Base-by-base conservation (phyloP, 2,888 invertebrate species). In the Conistra vaccinii region DNA sequence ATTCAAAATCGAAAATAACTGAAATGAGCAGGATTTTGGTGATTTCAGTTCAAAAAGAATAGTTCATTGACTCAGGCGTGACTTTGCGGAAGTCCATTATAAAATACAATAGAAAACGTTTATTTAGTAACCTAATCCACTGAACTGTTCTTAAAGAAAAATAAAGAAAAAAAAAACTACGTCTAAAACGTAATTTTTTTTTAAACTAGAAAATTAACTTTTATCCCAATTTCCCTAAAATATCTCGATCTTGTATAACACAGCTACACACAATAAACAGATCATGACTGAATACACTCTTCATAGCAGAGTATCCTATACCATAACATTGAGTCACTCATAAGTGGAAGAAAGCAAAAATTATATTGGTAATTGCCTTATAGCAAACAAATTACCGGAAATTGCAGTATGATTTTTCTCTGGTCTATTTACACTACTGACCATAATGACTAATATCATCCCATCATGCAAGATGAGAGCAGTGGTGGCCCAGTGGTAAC, bases 171-270 rank as follows among this genome's bases (percentile, higher is more conserved):
- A n/a, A n/a, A n/a, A n/a, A n/a, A n/a, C n/a, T n/a, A n/a, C n/a
- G n/a, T n/a, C n/a, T n/a, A n/a, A n/a, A n/a, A n/a, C n/a, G n/a
- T n/a, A n/a, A n/a, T n/a, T n/a, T n/a, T n/a, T n/a, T n/a, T n/a
- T n/a, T n/a, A n/a, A n/a, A n/a, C n/a, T n/a, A n/a, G 35, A 3
- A n/a, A 35, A n/a, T 35, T 6, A 32, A 3, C 0, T 5, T 23
- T 32, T 12, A 6, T 0, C 5, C 10, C 29, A 20, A 57, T 57
- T 26, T 35, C 17, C 7, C 10, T n/a, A 1, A 51, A 17, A 20
- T 29, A 32, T 29, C 1, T 20, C 20, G 20, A 58, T 58, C 29
- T 20, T 20, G 20, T 20, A 58, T n/a, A 10, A 6, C 6, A 23
- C 23, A 51, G 45, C 6, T 45, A 20, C 45, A 14, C 51, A 51